Evolutionary conservation across 2,888 invertebrate species (phyloP).

Genomic region (Isotomurus palustris): DNA sequence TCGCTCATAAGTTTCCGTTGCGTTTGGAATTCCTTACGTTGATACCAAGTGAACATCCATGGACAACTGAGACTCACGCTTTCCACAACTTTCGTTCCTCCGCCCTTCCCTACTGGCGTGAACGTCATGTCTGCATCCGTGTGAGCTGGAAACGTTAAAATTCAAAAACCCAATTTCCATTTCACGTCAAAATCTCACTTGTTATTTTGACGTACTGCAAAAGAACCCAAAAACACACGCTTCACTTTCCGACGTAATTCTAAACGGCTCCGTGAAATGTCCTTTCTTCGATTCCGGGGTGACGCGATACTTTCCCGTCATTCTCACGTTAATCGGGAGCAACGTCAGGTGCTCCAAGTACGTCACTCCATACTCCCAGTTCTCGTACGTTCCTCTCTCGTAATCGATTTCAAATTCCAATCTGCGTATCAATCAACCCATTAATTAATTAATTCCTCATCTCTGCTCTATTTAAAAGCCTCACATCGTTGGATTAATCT

Average conservation of each 20-base stretch:
- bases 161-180: too few species aligned
- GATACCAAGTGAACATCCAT: constrained; percentile 56
- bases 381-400: constrained; percentile 63
- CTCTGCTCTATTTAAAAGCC: constrained; percentile 50
- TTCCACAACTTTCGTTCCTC: constrained; percentile 56
- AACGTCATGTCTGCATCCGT: constrained; percentile 62
- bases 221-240: constrained; percentile 60
- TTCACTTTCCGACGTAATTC: constrained; percentile 60
- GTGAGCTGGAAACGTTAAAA: constrained; percentile 55
- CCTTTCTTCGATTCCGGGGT: constrained; percentile 51
- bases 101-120: constrained; percentile 38
- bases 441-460: neutral
- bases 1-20: constrained; percentile 49
- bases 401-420: constrained; percentile 59
- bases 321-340: constrained; percentile 61
- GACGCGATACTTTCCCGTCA: constrained; percentile 59
- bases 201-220: constrained; percentile 49
- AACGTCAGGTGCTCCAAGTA: constrained; percentile 63
- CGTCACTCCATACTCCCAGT: constrained; percentile 65
- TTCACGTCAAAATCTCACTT: too few species aligned
- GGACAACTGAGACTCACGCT: constrained; percentile 62
- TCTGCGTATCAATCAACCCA: constrained; percentile 50
- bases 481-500: constrained; percentile 69
- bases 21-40: constrained; percentile 56
- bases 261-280: constrained; percentile 49